A percentile compares a stretch with the other conserved stretches of the same genome.
Conservation (phyloP, 2,888 invertebrate genomes). For the Mayetiola destructor region DNA sequence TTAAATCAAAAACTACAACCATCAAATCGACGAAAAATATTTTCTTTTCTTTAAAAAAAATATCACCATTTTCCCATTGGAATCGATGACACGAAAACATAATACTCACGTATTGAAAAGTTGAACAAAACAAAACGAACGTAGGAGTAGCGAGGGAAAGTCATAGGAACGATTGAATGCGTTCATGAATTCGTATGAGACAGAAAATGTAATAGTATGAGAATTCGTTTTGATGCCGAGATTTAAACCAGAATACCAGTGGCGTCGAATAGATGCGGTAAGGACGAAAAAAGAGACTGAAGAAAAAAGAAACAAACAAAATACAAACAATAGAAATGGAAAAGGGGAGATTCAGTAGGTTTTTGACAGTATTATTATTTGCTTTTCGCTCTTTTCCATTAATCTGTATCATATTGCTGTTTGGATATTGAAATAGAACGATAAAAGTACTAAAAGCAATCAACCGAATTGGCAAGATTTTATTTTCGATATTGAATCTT, state of each 20-base stretch:
- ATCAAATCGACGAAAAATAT: too few species aligned
- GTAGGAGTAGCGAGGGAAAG: not conserved
- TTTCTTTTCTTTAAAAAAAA: constrained; percentile 8
- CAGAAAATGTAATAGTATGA: not conserved
- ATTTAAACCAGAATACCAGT: not conserved
- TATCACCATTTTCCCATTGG: constrained; percentile 3
- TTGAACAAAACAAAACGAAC: not conserved
- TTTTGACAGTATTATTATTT: constrained; percentile 3
- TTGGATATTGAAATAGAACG: not conserved
- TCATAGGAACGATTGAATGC: not conserved
- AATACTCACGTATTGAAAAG: constrained; percentile 3
- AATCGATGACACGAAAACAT: not conserved
- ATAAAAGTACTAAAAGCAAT: constrained; percentile 14
- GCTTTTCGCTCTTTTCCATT: not conserved
- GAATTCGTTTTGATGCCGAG: not conserved
- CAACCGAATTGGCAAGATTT: constrained; percentile 16
- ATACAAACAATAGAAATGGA: constrained; percentile 10
- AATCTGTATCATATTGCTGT: too few species aligned
- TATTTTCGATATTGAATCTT: constrained; percentile 15
- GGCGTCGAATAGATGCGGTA: not conserved
- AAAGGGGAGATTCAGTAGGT: not conserved
- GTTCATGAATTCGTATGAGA: constrained; percentile 4
- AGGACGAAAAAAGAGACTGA: not conserved
- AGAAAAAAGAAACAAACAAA: not conserved
- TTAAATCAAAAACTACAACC: too few species aligned